These are phyloP conservation scores for Alfaro cultratus DNA, from an alignment of 2,797 vertebrate genomes.

Conservation along the genomic window DNA sequence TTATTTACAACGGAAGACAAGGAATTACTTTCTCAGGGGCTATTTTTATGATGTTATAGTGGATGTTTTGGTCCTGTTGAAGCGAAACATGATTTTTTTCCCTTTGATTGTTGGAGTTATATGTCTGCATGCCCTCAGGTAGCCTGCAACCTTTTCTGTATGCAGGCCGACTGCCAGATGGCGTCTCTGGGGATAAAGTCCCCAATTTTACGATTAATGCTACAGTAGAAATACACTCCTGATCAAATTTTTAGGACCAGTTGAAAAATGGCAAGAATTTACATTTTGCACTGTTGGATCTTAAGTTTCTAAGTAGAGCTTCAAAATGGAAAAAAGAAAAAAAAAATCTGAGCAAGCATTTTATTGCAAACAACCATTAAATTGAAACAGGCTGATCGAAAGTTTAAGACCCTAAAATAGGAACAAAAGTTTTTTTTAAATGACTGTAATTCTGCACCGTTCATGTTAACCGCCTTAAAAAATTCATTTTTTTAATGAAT, in stretches of 20 bases:
- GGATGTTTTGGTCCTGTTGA: conserved; percentile 32
- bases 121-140: background rate
- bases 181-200: background rate
- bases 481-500: too few species aligned
- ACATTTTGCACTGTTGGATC: background rate
- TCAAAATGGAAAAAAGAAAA: too few species aligned
- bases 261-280: background rate
- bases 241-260: too few species aligned
- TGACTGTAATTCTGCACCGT: too few species aligned
- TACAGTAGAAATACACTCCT: background rate
- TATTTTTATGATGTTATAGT: conserved; percentile 32
- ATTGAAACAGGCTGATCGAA: too few species aligned
- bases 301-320: too few species aligned
- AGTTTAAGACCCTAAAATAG: too few species aligned
- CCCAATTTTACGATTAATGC: conserved; percentile 1
- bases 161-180: background rate
- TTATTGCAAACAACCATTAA: too few species aligned
- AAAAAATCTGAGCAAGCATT: too few species aligned
- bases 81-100: conserved; percentile 13
- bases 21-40: conserved; percentile 38
- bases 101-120: conserved; percentile 23
- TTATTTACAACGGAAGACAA: conserved; percentile 36
- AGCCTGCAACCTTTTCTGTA: background rate
- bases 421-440: too few species aligned
- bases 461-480: too few species aligned